Base-by-base conservation (phyloP, 2,888 invertebrate genomes). In the Scaptomyza polygonia region DNA sequence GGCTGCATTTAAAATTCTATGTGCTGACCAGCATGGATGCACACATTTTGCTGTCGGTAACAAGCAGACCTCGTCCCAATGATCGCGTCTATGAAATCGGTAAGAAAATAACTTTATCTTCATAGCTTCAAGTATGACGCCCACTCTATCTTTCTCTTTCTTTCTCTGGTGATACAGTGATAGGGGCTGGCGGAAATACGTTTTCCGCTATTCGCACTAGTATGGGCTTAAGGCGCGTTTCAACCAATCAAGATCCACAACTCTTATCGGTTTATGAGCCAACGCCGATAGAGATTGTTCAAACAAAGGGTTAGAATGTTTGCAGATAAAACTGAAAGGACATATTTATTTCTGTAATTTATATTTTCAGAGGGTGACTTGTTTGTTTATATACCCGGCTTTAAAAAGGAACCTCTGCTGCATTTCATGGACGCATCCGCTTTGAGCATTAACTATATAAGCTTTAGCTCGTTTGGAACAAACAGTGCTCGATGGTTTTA, bases 121-220 rank as follows among this genome's bases (percentile, higher is more conserved):
- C 25, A 25, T 25, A 25, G 25, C 25, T 25, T 25, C 5, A 25
- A 25, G 5, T 25, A 25, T 36, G 14, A n/a, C 34, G n/a, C 11
- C n/a, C 34, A 5, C 16, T 18, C 18, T 1, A 7, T 44, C n/a
- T 63, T 1, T 21, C 18, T 52, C 7, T 34, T 42, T 25, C 4
- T 34, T 42, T 25, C 4, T 34, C 32, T 21, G 14, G 4, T 21
- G 11, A n/a, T 49, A 21, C 64, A 91, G 91, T 95, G 54, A 93
- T 96, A 25, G 95, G 95, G 9, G 95, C 95, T 8, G 95, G 95
- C 5, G 93, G 92, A n/a, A 95, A 95, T 89, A 93, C 93, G 53
- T 95, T 95, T 83, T 94, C 94, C 2, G 94, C 95, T 77, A 93
- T 96, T 30, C 92, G 96, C 9, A 92, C 94, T 29, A 93, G 92